Conservation (phyloP, 2,888 invertebrate genomes). For the Drosophila picticornis region DNA sequence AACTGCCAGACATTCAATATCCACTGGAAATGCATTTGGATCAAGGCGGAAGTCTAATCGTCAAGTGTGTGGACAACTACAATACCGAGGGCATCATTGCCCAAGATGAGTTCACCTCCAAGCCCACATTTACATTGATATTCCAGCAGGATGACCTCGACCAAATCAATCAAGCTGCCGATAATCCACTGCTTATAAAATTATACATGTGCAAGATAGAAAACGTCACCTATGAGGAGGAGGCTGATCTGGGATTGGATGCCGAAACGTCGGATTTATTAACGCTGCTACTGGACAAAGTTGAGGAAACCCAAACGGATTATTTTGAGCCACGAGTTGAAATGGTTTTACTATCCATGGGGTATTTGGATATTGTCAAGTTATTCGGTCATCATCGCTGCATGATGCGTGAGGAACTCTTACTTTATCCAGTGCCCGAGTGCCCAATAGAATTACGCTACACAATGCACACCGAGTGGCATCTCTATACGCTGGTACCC, state of each 20-base stretch:
- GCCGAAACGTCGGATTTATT: constrained; percentile 8
- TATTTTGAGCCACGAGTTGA: neutral
- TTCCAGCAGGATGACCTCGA: constrained; percentile 78
- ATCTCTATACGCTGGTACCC: constrained; percentile 77
- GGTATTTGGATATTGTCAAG: constrained; percentile 65
- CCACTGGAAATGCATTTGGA: constrained; percentile 66
- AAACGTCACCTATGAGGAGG: neutral
- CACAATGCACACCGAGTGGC: constrained; percentile 67
- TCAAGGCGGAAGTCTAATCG: constrained; percentile 62
- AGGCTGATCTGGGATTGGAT: constrained; percentile 11
- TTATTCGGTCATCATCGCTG: constrained; percentile 57
- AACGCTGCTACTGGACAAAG: neutral
- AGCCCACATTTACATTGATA: constrained; percentile 74
- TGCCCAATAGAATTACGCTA: constrained; percentile 43
- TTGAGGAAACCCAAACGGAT: neutral
- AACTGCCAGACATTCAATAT: constrained; percentile 30
- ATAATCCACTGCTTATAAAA: constrained; percentile 72
- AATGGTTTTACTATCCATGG: constrained; percentile 44
- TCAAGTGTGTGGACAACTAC: constrained; percentile 68
- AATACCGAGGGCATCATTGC: constrained; percentile 62
- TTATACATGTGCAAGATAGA: constrained; percentile 58
- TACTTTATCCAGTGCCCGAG: constrained; percentile 57
- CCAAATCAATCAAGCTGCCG: constrained; percentile 68
- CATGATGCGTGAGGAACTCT: constrained; percentile 47
- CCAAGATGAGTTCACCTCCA: constrained; percentile 53